Conservation (phyloP, 1,140 invertebrate species). For the Drosophila busckii region DNA sequence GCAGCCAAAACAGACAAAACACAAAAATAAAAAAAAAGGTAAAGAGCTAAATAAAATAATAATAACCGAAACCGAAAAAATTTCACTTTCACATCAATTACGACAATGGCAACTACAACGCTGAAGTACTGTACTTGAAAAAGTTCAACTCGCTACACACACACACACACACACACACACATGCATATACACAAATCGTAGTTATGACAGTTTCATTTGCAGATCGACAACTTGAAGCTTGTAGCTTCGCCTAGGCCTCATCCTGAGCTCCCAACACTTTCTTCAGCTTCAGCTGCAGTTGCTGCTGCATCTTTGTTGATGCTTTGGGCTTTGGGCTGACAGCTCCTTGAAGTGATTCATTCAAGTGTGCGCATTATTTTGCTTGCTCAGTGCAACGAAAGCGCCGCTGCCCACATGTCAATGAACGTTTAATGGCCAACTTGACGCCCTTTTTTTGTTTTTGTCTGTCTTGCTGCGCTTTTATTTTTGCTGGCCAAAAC, state of each 20-base stretch:
- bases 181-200: neutral
- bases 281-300: too few relatives aligned
- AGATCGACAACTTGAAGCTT: too few relatives aligned
- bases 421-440: conserved; percentile 27
- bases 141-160: conserved; percentile 23
- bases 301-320: too few relatives aligned
- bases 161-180: neutral
- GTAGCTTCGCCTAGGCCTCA: too few relatives aligned
- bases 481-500: conserved; percentile 1
- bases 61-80: conserved; percentile 42
- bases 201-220: too few relatives aligned
- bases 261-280: too few relatives aligned
- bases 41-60: conserved; percentile 22
- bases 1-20: conserved; percentile 31
- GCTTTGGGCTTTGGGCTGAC: too few relatives aligned
- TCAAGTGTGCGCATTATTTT: neutral
- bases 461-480: too few relatives aligned
- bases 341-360: too few relatives aligned
- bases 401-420: conserved; percentile 18
- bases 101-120: conserved; percentile 26
- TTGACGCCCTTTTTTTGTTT: conserved; percentile 39
- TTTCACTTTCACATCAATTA: conserved; percentile 77
- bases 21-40: conserved; percentile 10
- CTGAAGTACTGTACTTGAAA: conserved; percentile 49
- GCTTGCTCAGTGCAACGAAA: too few relatives aligned